Percentiles rank a stretch among this genome's conserved stretches.
These are phyloP conservation scores for Emydocephalus ijimae DNA, from an alignment of 2,113 vertebrate genomes.

Conservation along the genomic window DNA sequence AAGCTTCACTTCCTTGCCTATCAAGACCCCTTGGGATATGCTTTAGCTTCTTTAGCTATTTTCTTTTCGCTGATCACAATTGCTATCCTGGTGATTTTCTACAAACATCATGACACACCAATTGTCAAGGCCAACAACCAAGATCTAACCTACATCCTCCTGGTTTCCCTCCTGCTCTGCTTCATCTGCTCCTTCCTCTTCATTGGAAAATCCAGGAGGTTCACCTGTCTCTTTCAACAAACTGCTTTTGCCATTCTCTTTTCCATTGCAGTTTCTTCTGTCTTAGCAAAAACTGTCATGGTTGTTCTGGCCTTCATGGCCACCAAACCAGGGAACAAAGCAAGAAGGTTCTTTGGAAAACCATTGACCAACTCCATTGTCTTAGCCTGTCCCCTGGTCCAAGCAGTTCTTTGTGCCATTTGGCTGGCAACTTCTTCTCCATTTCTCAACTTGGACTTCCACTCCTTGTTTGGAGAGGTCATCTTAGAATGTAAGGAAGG, in stretches of 20 bases:
- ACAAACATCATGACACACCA: too few relatives aligned
- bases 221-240: not conserved
- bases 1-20: too few relatives aligned
- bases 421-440: not conserved
- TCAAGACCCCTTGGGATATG: too few relatives aligned
- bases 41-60: too few relatives aligned
- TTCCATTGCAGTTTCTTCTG: not conserved
- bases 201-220: accelerated
- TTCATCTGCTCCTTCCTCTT: not conserved
- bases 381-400: not conserved
- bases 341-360: not conserved
- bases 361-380: not conserved
- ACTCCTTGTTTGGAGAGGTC: not conserved
- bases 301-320: not conserved
- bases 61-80: too few relatives aligned
- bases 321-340: not conserved
- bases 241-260: not conserved
- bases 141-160: not conserved
- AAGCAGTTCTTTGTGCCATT: not conserved
- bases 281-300: not conserved
- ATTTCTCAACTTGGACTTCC: not conserved
- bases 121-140: not conserved
- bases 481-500: not conserved
- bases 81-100: too few relatives aligned
- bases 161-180: not conserved